A percentile compares a stretch with the other conserved stretches of the same genome.
These are phyloP conservation scores for Tribolium freemani DNA, from an alignment of 2,888 invertebrate species.

Conservation along the genomic window DNA sequence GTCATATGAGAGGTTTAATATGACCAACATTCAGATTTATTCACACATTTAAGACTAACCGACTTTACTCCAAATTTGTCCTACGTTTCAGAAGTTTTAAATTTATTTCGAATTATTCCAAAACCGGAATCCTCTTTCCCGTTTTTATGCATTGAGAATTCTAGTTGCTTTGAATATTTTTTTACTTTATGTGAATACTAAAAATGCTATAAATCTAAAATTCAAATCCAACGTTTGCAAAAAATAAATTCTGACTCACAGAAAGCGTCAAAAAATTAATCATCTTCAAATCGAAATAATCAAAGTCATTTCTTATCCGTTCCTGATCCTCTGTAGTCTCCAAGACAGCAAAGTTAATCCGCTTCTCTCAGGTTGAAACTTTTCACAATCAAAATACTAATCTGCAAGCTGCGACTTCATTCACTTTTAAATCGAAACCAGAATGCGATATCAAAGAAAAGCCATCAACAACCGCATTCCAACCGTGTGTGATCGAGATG, in stretches of 20 bases:
- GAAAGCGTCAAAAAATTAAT: too few species aligned
- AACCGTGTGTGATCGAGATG: conserved; percentile 45
- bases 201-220: neutral
- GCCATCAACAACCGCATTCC: conserved; percentile 41
- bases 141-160: too few species aligned
- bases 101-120: too few species aligned
- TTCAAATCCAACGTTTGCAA: neutral
- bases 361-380: too few species aligned
- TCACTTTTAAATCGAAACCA: conserved; percentile 17
- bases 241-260: too few species aligned
- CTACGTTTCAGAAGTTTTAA: neutral
- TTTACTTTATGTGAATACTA: neutral
- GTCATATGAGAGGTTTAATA: conserved; percentile 37
- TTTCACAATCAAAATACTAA: too few species aligned
- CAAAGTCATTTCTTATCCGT: too few species aligned
- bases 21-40: conserved; percentile 29
- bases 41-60: conserved; percentile 9
- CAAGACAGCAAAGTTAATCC: too few species aligned
- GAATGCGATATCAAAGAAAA: conserved; percentile 30
- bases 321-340: too few species aligned
- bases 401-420: neutral
- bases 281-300: too few species aligned
- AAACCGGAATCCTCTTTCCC: too few species aligned
- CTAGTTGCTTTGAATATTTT: too few species aligned
- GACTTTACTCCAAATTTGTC: neutral